Evolutionary conservation across 2,113 vertebrate species (phyloP).

Genomic region (Myanophis thanlyinensis): DNA sequence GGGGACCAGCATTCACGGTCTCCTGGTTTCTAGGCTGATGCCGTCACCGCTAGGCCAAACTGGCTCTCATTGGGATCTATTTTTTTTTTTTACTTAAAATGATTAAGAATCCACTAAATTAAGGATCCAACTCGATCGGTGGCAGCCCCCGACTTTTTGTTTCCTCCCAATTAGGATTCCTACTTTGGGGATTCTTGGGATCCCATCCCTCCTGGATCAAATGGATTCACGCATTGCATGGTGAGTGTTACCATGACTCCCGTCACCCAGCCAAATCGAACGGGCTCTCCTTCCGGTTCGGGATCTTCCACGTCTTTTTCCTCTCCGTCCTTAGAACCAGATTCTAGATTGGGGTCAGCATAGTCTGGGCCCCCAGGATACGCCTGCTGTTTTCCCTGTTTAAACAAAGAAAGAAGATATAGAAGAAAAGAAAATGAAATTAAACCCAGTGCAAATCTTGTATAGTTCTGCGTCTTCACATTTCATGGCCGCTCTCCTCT

Average conservation of each 20-base stretch:
- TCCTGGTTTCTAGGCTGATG: background rate
- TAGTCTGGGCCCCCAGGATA: conserved; percentile 1
- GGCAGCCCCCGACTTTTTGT: background rate
- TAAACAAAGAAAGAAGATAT: background rate
- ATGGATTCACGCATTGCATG: background rate
- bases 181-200: no score
- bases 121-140: background rate
- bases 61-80: background rate
- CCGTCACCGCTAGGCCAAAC: background rate
- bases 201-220: background rate
- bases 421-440: background rate
- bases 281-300: background rate
- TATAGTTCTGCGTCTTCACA: background rate
- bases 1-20: background rate
- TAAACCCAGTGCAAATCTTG: background rate
- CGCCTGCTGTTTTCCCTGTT: conserved; percentile 21
- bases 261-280: conserved; percentile 70
- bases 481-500: background rate
- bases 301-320: background rate
- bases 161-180: background rate
- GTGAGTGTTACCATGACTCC: conserved; percentile 67
- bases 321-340: background rate
- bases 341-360: background rate
- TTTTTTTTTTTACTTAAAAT: background rate
- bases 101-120: background rate